These are phyloP conservation scores for Eupsilia transversa DNA, from an alignment of 2,888 invertebrate genomes.

Conservation along the genomic window DNA sequence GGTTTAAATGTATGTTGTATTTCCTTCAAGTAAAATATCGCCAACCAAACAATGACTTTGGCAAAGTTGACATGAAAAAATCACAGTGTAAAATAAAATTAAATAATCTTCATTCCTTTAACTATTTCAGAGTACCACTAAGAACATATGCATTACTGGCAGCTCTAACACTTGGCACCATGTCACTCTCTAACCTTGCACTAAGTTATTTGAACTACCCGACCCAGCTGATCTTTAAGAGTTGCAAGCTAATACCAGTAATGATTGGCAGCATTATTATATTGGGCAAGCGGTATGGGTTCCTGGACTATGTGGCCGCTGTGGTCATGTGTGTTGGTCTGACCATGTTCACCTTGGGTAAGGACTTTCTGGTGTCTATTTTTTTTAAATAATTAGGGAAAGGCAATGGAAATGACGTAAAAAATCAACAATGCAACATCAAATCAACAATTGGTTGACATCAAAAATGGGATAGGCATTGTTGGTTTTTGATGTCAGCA, in stretches of 20 bases:
- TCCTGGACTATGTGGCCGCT: conserved; percentile 96
- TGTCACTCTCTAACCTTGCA: conserved; percentile 98
- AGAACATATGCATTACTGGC: conserved; percentile 95
- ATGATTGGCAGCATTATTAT: conserved; percentile 98
- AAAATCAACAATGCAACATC: too few species aligned
- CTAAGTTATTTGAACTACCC: conserved; percentile 98
- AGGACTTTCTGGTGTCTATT: conserved; percentile 72
- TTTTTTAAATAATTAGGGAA: neutral
- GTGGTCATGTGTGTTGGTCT: conserved; percentile 96
- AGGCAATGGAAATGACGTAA: too few species aligned
- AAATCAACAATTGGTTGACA: too few species aligned
- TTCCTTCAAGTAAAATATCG: neutral
- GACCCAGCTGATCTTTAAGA: conserved; percentile 99
- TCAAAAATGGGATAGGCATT: too few species aligned
- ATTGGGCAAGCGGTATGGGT: conserved; percentile 96
- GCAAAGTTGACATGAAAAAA: neutral
- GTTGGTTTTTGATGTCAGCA: too few species aligned
- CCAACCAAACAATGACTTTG: too few species aligned
- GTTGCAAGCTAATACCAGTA: conserved; percentile 99
- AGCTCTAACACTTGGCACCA: conserved; percentile 97
- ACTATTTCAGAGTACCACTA: conserved; percentile 94
- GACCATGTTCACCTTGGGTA: conserved; percentile 97
- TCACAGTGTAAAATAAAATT: neutral
- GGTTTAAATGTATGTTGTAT: neutral
- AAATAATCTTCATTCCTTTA: neutral